Evolutionary conservation across 1,140 invertebrate genomes (phyloP), one percentile per base, ranked within the genome.

Genomic region (Zaprionus davidi): DNA sequence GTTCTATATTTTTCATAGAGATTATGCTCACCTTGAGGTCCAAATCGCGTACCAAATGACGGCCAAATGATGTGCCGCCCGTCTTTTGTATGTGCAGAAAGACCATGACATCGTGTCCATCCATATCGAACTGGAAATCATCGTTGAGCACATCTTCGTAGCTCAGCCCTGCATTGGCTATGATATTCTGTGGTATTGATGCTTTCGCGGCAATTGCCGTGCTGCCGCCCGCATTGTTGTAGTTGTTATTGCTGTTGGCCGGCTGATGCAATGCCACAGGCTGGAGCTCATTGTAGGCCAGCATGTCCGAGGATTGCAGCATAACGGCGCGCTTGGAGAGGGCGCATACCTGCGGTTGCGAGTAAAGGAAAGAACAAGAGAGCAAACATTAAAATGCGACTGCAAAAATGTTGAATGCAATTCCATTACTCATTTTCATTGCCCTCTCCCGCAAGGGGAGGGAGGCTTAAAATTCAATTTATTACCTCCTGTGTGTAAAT

Each of bases 71-170:
- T n/a, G 98, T 99, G 26, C 97, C 97, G 28, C 94, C 94, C 13
- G 94, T 95, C 86, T 99, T 99, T 93, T 99, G 99, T 93, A 99
- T 99, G 92, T 99, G 99, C 51, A 99, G 93, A 93, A 99, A 99
- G 20, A 99, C 98, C 94, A 99, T 97, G 20, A 99, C 98, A 94
- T 99, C 99, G 82, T 97, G 96, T 7, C 96, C 96, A 91, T 97
- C 96, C 91, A 98, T 96, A 92, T 98, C 96, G 93, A 98, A 98
- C 78, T 96, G 95, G 93, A 97, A 97, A 92, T 97, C 96, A 92
- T 97, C 96, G 84, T 96, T 96, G 17, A 97, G 94, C 76, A 97
- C 95, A 92, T 97, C 96, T 80, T 97, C 96, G 88, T 97, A 97
- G 78, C 95, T 96, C 57, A 96, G 93, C 22, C 95, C 95, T 83